Conservation (phyloP, 2,888 invertebrate species). For the Phaedon cochleariae region DNA sequence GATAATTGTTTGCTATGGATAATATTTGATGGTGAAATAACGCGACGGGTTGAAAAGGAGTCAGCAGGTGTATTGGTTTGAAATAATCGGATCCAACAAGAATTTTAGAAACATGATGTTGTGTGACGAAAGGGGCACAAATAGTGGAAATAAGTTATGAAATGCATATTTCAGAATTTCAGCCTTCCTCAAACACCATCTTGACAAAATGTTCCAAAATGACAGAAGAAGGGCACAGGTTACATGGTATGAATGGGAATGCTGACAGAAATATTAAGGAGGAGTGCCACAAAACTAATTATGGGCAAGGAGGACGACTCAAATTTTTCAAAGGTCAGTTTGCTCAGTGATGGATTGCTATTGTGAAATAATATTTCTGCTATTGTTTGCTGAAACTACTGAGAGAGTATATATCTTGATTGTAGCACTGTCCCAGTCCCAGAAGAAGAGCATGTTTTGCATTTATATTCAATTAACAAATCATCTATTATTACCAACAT, state of each 20-base stretch:
- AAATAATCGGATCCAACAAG: slow-evolving; percentile 46
- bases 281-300: slow-evolving; percentile 60
- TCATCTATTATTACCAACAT: too few relatives aligned
- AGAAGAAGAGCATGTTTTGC: too few relatives aligned
- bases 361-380: too few relatives aligned
- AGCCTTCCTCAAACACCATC: slow-evolving; percentile 70
- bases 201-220: slow-evolving; percentile 77
- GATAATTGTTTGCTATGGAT: slow-evolving; percentile 43
- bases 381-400: too few relatives aligned
- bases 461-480: too few relatives aligned
- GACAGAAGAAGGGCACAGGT: slow-evolving; percentile 75
- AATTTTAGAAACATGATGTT: slow-evolving; percentile 55
- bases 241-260: slow-evolving; percentile 77
- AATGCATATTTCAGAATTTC: slow-evolving; percentile 69
- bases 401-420: too few relatives aligned
- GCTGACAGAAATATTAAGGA: slow-evolving; percentile 68
- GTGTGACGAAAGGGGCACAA: slow-evolving; percentile 62
- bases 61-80: slow-evolving; percentile 60
- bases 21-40: slow-evolving; percentile 51
- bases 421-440: too few relatives aligned
- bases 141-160: slow-evolving; percentile 68
- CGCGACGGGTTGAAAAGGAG: slow-evolving; percentile 53
- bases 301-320: slow-evolving; percentile 74
- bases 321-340: slow-evolving; percentile 79
- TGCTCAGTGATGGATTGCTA: not conserved